Evolutionary conservation across 2,113 vertebrate species (phyloP), one percentile per base, ranked within the genome.

Genomic region (Parotia lawesii): DNA sequence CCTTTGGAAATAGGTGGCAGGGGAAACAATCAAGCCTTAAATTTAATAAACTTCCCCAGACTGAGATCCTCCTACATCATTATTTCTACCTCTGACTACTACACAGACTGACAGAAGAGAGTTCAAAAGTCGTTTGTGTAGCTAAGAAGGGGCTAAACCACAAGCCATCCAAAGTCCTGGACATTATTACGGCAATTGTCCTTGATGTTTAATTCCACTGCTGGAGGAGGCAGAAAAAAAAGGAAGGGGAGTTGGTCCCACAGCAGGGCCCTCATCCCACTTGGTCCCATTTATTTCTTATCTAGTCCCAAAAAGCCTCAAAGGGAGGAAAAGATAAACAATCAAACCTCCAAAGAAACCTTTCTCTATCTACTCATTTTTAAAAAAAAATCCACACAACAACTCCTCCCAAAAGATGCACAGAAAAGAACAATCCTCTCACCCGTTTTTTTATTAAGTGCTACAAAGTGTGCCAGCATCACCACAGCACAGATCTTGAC

Each of bases 361-460:
- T 17, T 50, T n/a, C 25, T 50, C 35, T 58, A 21, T 4, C 28
- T 27, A 48, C 29, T 12, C 60, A 9, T 45, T 44, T 65, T 22
- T 53, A 13, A 22, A 12, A 37, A 48, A 48, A 15, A 2, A 60
- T 28, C 23, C 53, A 67, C 28, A 50, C 12, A 33, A 57, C 0
- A 1, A 53, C 44, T 23, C 17, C 48, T 21, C 48, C 62, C 75
- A 80, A 53, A 94, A 56, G n/a, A 37, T 1, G 3, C 33, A n/a
- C n/a, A 76, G 70, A 42, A 72, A 74, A 75, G 25, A 16, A 38
- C 45, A 73, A 19, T 29, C 56, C 45, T 42, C 37, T 38, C 3
- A 61, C 40, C 19, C 0, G 0, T 1, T 5, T 50, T 50, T 48
- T 60, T 25, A 58, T 38, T n/a, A 38, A 65, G 72, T 7, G 31